Conservation (phyloP, 2,113 vertebrate species). For the Oxygymnocypris stewartii region DNA sequence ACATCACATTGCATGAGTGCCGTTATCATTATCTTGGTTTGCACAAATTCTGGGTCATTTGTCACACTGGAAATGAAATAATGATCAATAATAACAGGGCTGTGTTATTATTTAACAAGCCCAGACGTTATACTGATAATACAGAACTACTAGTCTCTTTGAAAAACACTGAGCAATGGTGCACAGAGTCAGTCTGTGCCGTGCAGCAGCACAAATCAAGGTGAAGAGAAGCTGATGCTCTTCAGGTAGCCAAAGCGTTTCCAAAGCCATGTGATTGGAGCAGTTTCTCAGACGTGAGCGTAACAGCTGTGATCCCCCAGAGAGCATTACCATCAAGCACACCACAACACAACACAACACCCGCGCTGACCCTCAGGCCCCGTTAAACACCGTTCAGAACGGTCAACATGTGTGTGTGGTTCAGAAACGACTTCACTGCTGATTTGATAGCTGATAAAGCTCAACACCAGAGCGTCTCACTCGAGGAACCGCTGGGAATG, state of each 20-base stretch:
- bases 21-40: neutral
- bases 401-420: neutral
- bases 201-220: slow-evolving; percentile 2
- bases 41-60: neutral
- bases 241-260: neutral
- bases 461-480: slow-evolving; percentile 34
- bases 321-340: slow-evolving; percentile 66
- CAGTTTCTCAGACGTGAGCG: slow-evolving; percentile 32
- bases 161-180: neutral
- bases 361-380: neutral
- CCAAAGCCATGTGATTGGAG: neutral
- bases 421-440: slow-evolving; percentile 40
- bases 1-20: neutral
- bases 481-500: slow-evolving; percentile 19
- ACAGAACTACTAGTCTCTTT: neutral
- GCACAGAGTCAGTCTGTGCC: neutral
- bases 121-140: neutral
- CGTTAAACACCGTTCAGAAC: neutral
- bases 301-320: slow-evolving; percentile 67
- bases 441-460: slow-evolving; percentile 54
- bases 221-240: slow-evolving; percentile 19
- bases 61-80: neutral
- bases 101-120: neutral
- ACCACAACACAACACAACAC: neutral
- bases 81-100: neutral